These are phyloP conservation scores for Vollenhovia emeryi DNA, from an alignment of 1,140 invertebrate species.

Conservation along the genomic window DNA sequence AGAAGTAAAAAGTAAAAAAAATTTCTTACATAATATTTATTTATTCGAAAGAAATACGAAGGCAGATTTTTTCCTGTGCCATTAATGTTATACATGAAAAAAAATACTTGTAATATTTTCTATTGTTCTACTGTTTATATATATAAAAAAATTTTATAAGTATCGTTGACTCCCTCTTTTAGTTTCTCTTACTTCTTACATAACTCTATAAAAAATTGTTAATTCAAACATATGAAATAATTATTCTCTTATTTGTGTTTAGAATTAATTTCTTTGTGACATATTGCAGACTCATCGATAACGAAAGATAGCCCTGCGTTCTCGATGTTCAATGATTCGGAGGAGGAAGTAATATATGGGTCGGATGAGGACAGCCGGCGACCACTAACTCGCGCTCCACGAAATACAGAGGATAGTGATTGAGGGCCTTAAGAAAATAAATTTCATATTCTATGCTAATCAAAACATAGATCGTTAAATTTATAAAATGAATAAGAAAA, in stretches of 20 bases:
- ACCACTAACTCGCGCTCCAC: conserved; percentile 88
- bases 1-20: neutral
- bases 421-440: conserved; percentile 77
- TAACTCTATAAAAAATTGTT: no score
- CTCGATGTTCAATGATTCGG: conserved; percentile 98
- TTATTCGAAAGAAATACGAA: neutral
- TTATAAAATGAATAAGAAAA: neutral
- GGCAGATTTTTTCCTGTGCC: neutral
- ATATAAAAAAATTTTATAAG: neutral
- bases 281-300: conserved; percentile 91
- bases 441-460: conserved; percentile 17
- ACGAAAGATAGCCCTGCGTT: conserved; percentile 99
- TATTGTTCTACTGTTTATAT: neutral
- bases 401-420: conserved; percentile 90
- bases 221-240: neutral
- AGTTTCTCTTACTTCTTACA: no score
- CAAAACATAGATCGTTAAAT: neutral
- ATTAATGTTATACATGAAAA: neutral
- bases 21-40: neutral
- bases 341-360: conserved; percentile 98
- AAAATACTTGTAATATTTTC: neutral
- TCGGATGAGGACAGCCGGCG: conserved; percentile 95
- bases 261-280: neutral
- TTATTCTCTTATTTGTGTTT: neutral
- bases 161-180: neutral